Percentiles rank a stretch among this genome's conserved stretches.
Evolutionary conservation across 2,797 vertebrate genomes (phyloP).

Genomic region (Nothura maculosa): DNA sequence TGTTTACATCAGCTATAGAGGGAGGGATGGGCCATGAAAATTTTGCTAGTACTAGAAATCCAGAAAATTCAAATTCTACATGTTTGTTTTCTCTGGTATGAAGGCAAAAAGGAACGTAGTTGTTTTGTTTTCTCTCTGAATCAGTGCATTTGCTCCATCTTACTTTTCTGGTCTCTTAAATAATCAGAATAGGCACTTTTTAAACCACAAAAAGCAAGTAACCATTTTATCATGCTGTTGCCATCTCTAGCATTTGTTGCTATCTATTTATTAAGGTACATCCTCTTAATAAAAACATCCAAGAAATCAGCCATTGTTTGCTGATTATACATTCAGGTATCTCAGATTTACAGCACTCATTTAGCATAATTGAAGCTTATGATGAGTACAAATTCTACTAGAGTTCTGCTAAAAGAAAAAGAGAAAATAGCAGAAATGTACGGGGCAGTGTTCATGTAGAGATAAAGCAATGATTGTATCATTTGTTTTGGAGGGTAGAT

Average conservation of each 20-base stretch:
- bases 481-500: slow-evolving; percentile 77
- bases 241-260: slow-evolving; percentile 68
- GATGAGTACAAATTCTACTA: slow-evolving; percentile 54
- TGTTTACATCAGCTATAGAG: background rate
- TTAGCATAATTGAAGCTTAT: slow-evolving; percentile 72
- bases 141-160: background rate
- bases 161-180: slow-evolving; percentile 62
- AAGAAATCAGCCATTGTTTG: slow-evolving; percentile 62
- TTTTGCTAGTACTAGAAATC: background rate
- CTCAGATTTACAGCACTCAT: slow-evolving; percentile 39
- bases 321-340: slow-evolving; percentile 63
- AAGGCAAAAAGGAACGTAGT: background rate
- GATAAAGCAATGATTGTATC: slow-evolving; percentile 68
- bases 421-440: slow-evolving; percentile 61
- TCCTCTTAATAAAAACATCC: slow-evolving; percentile 68
- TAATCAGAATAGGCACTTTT: slow-evolving; percentile 51
- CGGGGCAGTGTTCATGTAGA: slow-evolving; percentile 28
- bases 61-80: background rate
- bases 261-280: slow-evolving; percentile 70
- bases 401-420: slow-evolving; percentile 46
- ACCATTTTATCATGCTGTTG: slow-evolving; percentile 35
- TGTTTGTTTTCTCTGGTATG: background rate
- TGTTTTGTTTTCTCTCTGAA: slow-evolving; percentile 35
- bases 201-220: slow-evolving; percentile 63
- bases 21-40: background rate